A percentile compares a stretch with the other conserved stretches of the same genome.
Conservation (phyloP, 2,888 invertebrate species). For the Chrysolina oricalcia region DNA sequence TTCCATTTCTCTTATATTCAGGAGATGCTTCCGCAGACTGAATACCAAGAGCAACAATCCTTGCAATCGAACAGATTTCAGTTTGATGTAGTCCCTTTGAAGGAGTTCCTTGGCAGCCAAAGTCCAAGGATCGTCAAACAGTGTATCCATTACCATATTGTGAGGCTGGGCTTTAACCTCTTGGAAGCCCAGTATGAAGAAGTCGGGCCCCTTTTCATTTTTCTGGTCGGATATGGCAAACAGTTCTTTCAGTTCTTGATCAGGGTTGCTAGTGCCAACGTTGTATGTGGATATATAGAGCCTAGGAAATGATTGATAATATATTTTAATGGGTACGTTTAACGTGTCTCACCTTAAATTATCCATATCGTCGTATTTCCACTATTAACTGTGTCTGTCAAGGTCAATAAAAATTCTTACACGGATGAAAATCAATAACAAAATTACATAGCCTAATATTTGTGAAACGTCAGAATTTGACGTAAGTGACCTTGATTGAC, state of each 20-base stretch:
- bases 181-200: slow-evolving; percentile 89
- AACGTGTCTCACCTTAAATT: slow-evolving; percentile 39
- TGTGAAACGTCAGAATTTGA: no score
- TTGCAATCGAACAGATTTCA: slow-evolving; percentile 87
- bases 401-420: not conserved
- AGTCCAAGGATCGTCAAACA: slow-evolving; percentile 92
- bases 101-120: slow-evolving; percentile 81
- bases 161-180: slow-evolving; percentile 93
- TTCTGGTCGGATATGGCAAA: slow-evolving; percentile 75
- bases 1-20: slow-evolving; percentile 89
- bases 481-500: no score
- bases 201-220: slow-evolving; percentile 83
- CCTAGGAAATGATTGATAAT: slow-evolving; percentile 68
- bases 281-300: slow-evolving; percentile 93
- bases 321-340: not conserved
- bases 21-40: slow-evolving; percentile 84
- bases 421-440: slow-evolving; percentile 14
- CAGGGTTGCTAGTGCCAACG: slow-evolving; percentile 87
- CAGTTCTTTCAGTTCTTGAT: slow-evolving; percentile 81
- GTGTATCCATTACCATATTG: slow-evolving; percentile 85
- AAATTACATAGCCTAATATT: not conserved
- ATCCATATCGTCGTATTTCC: slow-evolving; percentile 34
- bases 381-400: not conserved
- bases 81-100: slow-evolving; percentile 82
- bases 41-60: slow-evolving; percentile 88